Evolutionary conservation across 2,113 vertebrate genomes (phyloP).

Genomic region (Ammodytes dubius): DNA sequence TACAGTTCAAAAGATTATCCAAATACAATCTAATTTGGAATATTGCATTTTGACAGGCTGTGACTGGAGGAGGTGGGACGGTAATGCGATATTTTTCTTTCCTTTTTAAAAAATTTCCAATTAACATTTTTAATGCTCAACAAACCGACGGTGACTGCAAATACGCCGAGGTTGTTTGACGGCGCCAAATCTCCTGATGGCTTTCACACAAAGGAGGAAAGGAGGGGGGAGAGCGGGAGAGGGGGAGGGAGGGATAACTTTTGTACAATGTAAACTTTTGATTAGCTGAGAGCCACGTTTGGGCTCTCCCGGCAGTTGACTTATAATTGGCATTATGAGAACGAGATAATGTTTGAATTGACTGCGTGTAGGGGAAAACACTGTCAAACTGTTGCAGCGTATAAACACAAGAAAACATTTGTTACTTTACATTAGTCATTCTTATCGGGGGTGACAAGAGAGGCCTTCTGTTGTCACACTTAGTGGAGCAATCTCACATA

Average conservation of each 20-base stretch:
- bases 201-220: slow-evolving; percentile 56
- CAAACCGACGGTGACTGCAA: slow-evolving; percentile 81
- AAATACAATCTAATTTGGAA: slow-evolving; percentile 89
- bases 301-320: slow-evolving; percentile 55
- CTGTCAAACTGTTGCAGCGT: slow-evolving; percentile 17
- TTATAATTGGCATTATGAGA: slow-evolving; percentile 66
- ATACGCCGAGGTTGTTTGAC: slow-evolving; percentile 75
- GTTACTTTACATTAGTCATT: slow-evolving; percentile 44
- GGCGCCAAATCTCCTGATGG: slow-evolving; percentile 73
- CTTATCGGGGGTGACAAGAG: slow-evolving; percentile 56
- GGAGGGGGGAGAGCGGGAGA: no score
- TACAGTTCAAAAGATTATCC: slow-evolving; percentile 90
- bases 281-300: slow-evolving; percentile 58
- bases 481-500: slow-evolving; percentile 30
- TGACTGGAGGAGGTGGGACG: slow-evolving; percentile 84
- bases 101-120: slow-evolving; percentile 82
- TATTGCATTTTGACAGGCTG: slow-evolving; percentile 88
- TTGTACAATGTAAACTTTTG: slow-evolving; percentile 73
- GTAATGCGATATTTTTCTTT: slow-evolving; percentile 82
- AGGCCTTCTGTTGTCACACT: slow-evolving; percentile 35
- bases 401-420: slow-evolving; percentile 17
- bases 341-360: slow-evolving; percentile 52
- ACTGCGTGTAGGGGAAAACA: slow-evolving; percentile 19
- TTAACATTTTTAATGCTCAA: slow-evolving; percentile 87
- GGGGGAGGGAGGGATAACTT: slow-evolving; percentile 51